Evolutionary conservation across 1,140 invertebrate species (phyloP), one percentile per base, ranked within the genome.

Genomic region (Homalodisca vitripennis): DNA sequence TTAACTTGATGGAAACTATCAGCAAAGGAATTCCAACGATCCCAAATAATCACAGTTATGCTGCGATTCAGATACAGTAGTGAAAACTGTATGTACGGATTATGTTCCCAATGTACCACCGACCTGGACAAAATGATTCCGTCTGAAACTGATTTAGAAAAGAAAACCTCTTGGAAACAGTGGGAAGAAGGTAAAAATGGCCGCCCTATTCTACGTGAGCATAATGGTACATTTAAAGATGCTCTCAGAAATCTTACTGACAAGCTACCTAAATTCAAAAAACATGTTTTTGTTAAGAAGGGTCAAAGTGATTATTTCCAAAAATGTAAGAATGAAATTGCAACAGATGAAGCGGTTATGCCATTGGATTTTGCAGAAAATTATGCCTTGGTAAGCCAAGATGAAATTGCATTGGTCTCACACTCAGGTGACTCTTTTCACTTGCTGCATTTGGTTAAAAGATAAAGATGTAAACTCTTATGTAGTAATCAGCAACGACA

Each of bases 281-380:
- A 12, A 20, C 51, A 55, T 20, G 10, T 6, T 55, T 55, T 12
- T 26, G 24, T 55, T 12, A 55, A 55, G 20, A 6, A 20, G 20
- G 51, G 10, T 55, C 51, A 55, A 20, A 12, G 6, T 55, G 24
- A 55, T 26, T 55, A 55, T 20, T 55, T 6, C 24, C 3, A 55
- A 55, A 6, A 55, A 55, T 20, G 6, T 55, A 55, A 55, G 24
- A 20, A 17, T 12, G 20, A 26, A 20, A 55, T 55, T 12, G 20
- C 6, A 17, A 6, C 17, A 55, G 20, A 6, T 12, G 51, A 55
- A 20, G 51, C 51, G 22, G 51, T 55, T 17, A 12, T 55, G 10
- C 51, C 10, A 20, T 55, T 55, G 6, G 51, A 55, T 55, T 55
- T 55, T 55, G 51, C 51, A 6, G 51, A 55, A 26, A 55, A 55